Conservation (phyloP, 2,113 vertebrate genomes). For the Corythaeola cristata region DNA sequence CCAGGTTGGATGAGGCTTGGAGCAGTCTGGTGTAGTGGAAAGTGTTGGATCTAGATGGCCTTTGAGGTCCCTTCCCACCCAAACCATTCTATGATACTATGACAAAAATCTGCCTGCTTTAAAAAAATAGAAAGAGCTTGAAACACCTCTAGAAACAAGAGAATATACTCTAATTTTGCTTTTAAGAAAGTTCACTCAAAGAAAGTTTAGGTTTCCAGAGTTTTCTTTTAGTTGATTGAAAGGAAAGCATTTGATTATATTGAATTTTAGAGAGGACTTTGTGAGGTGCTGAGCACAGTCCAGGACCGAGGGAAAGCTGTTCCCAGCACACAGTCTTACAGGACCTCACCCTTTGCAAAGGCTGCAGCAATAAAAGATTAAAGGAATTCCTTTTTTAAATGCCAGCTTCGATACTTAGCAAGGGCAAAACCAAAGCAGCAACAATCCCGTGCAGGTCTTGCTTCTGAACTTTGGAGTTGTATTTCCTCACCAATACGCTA, state of each 20-base stretch:
- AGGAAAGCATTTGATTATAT: not conserved
- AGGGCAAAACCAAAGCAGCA: not conserved
- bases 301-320: accelerated
- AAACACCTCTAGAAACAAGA: not conserved
- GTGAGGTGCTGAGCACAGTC: not conserved
- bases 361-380: not conserved
- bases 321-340: not conserved
- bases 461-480: not conserved
- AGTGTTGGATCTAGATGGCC: no score
- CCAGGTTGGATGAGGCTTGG: no score
- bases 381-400: not conserved
- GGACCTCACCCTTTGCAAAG: not conserved
- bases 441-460: not conserved
- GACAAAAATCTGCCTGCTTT: not conserved
- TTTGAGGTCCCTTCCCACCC: no score
- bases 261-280: not conserved
- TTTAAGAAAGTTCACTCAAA: not conserved
- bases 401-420: not conserved
- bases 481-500: not conserved
- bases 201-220: not conserved
- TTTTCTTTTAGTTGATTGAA: not conserved
- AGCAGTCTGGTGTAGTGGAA: no score
- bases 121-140: not conserved
- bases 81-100: no score
- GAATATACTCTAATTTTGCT: not conserved